These are phyloP conservation scores for Pseudanteris insignis DNA, from an alignment of 2,888 invertebrate genomes.

Conservation along the genomic window DNA sequence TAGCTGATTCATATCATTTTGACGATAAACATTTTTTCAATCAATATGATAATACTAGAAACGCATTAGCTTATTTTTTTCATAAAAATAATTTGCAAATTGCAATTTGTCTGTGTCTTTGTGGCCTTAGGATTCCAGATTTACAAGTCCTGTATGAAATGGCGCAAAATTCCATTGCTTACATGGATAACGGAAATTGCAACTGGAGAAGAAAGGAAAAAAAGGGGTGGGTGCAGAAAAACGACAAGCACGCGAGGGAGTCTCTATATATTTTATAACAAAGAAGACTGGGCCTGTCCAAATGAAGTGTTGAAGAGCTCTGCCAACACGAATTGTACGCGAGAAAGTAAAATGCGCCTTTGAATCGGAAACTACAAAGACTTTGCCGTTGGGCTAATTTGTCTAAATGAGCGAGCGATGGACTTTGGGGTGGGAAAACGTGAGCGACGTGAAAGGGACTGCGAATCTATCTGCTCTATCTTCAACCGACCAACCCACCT, in stretches of 20 bases:
- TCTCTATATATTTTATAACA: conserved; percentile 52
- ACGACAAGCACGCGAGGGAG: conserved; percentile 26
- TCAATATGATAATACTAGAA: too few species aligned
- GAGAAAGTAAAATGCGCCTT: conserved; percentile 62
- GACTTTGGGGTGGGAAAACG: conserved; percentile 50
- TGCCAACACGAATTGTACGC: conserved; percentile 60
- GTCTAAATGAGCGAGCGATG: conserved; percentile 64
- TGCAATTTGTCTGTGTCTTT: too few species aligned
- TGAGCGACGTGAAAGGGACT: conserved; percentile 33
- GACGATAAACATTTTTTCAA: too few species aligned
- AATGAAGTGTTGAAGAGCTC: conserved; percentile 65
- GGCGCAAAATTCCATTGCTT: too few species aligned
- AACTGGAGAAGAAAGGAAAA: conserved; percentile 11
- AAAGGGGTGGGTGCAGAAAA: conserved; percentile 17
- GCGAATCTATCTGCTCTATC: conserved; percentile 25
- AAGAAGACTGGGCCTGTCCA: conserved; percentile 52
- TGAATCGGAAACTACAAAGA: conserved; percentile 64
- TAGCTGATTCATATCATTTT: too few species aligned
- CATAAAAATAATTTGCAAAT: too few species aligned
- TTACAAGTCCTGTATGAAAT: too few species aligned
- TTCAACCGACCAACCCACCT: conserved; percentile 28
- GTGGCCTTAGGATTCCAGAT: too few species aligned
- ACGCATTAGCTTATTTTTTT: too few species aligned
- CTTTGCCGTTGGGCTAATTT: conserved; percentile 64
- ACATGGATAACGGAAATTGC: conserved; percentile 15